phyloP scores from a whole-genome alignment of 1,140 invertebrate genomes.

The Campoletis sonorensis region DNA sequence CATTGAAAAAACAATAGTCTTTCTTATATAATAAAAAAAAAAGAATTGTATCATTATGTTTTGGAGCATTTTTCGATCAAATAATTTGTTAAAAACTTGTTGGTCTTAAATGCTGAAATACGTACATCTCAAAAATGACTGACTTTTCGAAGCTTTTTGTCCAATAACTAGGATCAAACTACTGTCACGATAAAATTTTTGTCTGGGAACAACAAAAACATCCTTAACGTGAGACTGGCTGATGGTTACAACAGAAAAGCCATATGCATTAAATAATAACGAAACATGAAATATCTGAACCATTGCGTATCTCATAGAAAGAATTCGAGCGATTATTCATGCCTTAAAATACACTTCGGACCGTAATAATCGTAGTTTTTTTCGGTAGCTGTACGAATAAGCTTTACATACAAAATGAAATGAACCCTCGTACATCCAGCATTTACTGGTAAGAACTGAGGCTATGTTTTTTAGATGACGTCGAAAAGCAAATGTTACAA shows the following conservation, averaged over 20 bases:
- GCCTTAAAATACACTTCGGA: constrained; percentile 47
- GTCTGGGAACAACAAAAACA: too few relatives aligned
- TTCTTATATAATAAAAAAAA: too few relatives aligned
- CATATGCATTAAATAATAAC: constrained; percentile 15
- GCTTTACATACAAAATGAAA: constrained; percentile 39
- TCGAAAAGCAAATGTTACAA: neutral
- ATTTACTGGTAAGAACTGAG: constrained; percentile 37
- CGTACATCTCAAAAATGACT: too few relatives aligned
- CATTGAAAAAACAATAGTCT: too few relatives aligned
- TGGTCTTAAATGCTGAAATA: too few relatives aligned
- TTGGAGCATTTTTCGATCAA: neutral
- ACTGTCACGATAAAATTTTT: too few relatives aligned
- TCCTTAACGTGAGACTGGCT: constrained; percentile 12
- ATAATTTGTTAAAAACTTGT: too few relatives aligned
- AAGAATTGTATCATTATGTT: too few relatives aligned
- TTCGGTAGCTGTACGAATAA: constrained; percentile 35
- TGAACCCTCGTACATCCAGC: constrained; percentile 31
- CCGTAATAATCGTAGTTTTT: constrained; percentile 40
- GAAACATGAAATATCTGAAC: constrained; percentile 22
- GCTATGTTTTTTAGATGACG: constrained; percentile 40
- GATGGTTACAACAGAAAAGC: constrained; percentile 16
- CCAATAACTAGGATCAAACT: too few relatives aligned
- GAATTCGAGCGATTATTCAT: constrained; percentile 42
- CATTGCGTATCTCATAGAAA: constrained; percentile 55
- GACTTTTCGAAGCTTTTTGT: too few relatives aligned